Evolutionary conservation across 2,888 invertebrate genomes (phyloP), one percentile per base, ranked within the genome.

Genomic region (Trisateles emortualis): DNA sequence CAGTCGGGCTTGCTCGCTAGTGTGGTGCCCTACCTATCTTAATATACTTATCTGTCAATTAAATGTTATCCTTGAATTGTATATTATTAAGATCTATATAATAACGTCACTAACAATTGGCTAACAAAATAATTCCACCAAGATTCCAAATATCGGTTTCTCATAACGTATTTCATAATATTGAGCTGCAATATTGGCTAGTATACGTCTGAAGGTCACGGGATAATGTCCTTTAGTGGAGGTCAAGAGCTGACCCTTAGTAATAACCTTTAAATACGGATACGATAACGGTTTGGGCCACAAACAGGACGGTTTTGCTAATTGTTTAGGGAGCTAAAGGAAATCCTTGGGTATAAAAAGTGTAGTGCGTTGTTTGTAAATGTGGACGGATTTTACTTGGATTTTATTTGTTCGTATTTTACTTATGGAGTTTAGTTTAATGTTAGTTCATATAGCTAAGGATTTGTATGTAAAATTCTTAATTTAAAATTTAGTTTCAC

Each of bases 181-280:
- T 45, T 41, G 51, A 52, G 35, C 50, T 49, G 16, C 22, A 45
- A 59, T 46, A 64, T 63, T 52, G 54, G 50, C 49, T 42, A 51
- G 40, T 55, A 19, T 17, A 50, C 9, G 52, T 52, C 56, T 56
- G 52, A 68, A 59, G 72, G 72, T 60, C 72, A 9, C 6, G 33
- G 30, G 40, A 71, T 67, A 58, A 64, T 40, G 58, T 60, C 55
- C 48, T 52, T 56, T 52, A 38, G 53, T 63, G 45, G 52, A 52
- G 72, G 68, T 68, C 68, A 68, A 60, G 59, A 64, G 41, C 29
- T 42, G 64, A 63, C 64, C 52, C 48, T 52, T 33, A 59, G 59
- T 39, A 46, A 52, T 19, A 54, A 30, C 42, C 46, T 33, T 26
- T 49, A 45, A 59, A 65, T 22, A 54, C 53, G 59, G 59, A 69